Base-by-base conservation (phyloP, 2,797 vertebrate species). In the Galagoides demidoff region DNA sequence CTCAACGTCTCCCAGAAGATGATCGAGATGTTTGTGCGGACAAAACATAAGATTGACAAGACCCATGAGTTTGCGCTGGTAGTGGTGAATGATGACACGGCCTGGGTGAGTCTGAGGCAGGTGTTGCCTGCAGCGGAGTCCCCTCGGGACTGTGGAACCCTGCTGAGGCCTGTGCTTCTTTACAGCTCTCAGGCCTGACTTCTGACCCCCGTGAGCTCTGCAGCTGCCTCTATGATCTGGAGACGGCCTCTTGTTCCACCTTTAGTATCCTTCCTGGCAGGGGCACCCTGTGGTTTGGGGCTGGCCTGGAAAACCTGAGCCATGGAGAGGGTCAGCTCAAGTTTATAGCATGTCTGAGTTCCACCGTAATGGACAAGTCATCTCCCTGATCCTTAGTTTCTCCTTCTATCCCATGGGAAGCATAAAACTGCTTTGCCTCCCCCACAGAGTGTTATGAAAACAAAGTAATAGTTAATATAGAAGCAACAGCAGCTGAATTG, bases 11-110 rank as follows among this genome's bases (percentile, higher is more conserved):
- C 99, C 66, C 99, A 99, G 99, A 99, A 99, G 98, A 99, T 99
- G 99, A 99, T 99, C 0, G 99, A 99, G 98, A 99, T 99, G 99
- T 99, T 99, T 45, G 99, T 99, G 90, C 98, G 99, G 97, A 99
- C 99, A 0, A 99, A 99, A 96, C 99, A 99, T 98, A 99, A 99
- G 98, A 99, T 99, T 11, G 99, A 99, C 98, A 99, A 99, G 97
- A 98, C 99, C 45, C 99, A 99, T 0, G 99, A 99, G 97, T 99
- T 99, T 39, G 99, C 99, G 0, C 98, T 99, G 97, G 99, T 99
- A 27, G 99, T 99, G 37, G 98, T 99, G 45, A 99, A 99, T 11
- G 99, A 99, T 0, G 99, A 99, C 0, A 99, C 99, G 12, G 98
- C 99, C 11, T 99, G 99, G 99, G 99, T 99, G 5, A 70, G 73